Evolutionary conservation across 2,888 invertebrate species (phyloP), one percentile per base, ranked within the genome.

Genomic region (Limnephilus auricula): DNA sequence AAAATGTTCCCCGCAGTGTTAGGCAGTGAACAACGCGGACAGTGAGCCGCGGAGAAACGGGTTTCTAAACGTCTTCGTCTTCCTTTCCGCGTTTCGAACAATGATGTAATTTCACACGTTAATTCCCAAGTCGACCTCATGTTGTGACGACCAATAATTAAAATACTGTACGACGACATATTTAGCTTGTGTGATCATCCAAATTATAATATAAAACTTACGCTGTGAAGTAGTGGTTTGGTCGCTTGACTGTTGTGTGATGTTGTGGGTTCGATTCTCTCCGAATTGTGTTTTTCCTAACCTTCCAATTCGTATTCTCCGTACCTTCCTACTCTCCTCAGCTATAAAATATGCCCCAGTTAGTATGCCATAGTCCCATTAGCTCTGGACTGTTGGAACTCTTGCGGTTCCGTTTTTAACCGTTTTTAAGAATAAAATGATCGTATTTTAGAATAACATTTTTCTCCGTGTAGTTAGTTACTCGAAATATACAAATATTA

Each of bases 61-160:
- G 65, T 65, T 65, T 65, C n/a, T 65, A 65, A 65, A 65, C 65
- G 65, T 65, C 65, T 65, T 65, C 65, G 65, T 65, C n/a, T 65
- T 65, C 50, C 25, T 65, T 65, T 65, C 65, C 65, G 65, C 65
- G n/a, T 65, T 65, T 65, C 65, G 65, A 25, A 65, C 65, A 65
- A 65, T 65, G 65, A 65, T 65, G 65, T 65, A 65, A 65, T 65
- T 65, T 65, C 65, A 65, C 65, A 65, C 65, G 65, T 65, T 65
- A 65, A 65, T 65, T 65, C 65, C 65, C 9, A 65, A 65, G 65
- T 6, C 25, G 65, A 65, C 65, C 65, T 65, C 65, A n/a, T 9
- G 65, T n/a, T 5, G 65, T 10, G 65, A 65, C 25, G 9, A 9
- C 65, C 25, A 65, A 65, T 65, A 65, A 65, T n/a, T 65, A 65